These are phyloP conservation scores for Peromyscus melanophrys DNA, from an alignment of 2,797 vertebrate species.

Conservation along the genomic window DNA sequence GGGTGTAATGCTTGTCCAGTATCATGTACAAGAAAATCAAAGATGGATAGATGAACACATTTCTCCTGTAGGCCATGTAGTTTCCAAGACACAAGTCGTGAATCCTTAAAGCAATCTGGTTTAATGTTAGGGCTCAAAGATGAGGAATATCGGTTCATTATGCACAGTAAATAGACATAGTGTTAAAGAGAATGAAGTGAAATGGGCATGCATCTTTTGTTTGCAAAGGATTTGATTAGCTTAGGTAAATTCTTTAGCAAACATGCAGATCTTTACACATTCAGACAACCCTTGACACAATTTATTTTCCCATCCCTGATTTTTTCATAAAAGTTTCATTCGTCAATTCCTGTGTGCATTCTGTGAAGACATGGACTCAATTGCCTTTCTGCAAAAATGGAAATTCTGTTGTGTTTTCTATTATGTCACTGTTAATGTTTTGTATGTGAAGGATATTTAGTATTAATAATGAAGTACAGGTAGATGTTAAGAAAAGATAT, in stretches of 20 bases:
- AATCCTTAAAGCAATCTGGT: neutral
- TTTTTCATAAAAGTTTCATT: conserved; percentile 33
- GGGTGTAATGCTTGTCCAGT: neutral
- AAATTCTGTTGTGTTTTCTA: neutral
- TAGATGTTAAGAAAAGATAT: neutral
- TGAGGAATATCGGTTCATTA: neutral
- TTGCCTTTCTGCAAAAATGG: neutral
- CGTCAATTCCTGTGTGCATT: neutral
- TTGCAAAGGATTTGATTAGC: neutral
- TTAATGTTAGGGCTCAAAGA: neutral
- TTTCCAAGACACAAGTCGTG: neutral
- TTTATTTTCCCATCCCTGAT: neutral
- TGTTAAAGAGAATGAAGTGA: neutral
- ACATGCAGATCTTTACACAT: neutral
- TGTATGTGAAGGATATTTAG: neutral
- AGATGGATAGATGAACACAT: neutral
- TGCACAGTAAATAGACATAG: neutral
- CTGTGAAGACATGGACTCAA: neutral
- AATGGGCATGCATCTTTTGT: neutral
- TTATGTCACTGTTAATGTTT: neutral
- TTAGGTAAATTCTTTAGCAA: conserved; percentile 1
- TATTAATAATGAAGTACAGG: neutral
- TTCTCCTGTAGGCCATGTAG: rapidly evolving
- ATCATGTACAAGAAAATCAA: neutral
- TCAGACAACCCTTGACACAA: neutral